These are phyloP conservation scores for Thunnus maccoyii DNA, from an alignment of 2,113 vertebrate species.

Conservation along the genomic window DNA sequence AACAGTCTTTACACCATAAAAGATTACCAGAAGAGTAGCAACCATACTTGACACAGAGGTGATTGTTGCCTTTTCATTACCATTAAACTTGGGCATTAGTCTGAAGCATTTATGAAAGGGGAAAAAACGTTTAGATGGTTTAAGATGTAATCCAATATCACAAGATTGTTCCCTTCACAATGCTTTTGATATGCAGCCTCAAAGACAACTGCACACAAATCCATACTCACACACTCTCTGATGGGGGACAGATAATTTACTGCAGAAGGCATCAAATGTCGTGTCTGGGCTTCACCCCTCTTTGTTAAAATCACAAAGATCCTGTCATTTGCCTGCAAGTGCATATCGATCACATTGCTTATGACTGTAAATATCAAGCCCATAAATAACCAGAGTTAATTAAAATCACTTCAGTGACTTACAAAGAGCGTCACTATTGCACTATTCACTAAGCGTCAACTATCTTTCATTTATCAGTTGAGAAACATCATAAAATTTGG, in stretches of 20 bases:
- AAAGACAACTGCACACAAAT: constrained; percentile 9
- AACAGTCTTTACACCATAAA: constrained; percentile 4
- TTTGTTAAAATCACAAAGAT: constrained; percentile 25
- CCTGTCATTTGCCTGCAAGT: constrained; percentile 2
- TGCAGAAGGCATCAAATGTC: constrained; percentile 12
- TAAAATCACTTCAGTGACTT: constrained; percentile 29
- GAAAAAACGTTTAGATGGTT: constrained; percentile 9
- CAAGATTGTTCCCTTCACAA: constrained; percentile 23
- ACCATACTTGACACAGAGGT: not conserved
- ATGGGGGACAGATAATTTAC: constrained; percentile 23
- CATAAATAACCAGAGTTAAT: constrained; percentile 58
- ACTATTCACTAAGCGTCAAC: too few species aligned
- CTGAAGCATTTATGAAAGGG: constrained; percentile 9
- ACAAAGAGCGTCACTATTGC: not conserved
- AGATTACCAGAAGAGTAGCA: not conserved
- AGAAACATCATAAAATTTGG: not conserved
- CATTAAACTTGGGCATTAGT: constrained; percentile 8
- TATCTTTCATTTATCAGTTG: not conserved
- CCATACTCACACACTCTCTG: not conserved
- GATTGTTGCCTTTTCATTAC: constrained; percentile 37
- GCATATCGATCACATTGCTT: constrained; percentile 32
- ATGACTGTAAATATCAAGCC: constrained; percentile 17
- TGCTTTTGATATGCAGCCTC: constrained; percentile 21
- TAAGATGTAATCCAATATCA: constrained; percentile 32
- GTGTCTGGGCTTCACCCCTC: constrained; percentile 4